Percentiles rank a stretch among this genome's conserved stretches.
Conservation (phyloP, 2,797 vertebrate species). For the Phrynocephalus forsythii region DNA sequence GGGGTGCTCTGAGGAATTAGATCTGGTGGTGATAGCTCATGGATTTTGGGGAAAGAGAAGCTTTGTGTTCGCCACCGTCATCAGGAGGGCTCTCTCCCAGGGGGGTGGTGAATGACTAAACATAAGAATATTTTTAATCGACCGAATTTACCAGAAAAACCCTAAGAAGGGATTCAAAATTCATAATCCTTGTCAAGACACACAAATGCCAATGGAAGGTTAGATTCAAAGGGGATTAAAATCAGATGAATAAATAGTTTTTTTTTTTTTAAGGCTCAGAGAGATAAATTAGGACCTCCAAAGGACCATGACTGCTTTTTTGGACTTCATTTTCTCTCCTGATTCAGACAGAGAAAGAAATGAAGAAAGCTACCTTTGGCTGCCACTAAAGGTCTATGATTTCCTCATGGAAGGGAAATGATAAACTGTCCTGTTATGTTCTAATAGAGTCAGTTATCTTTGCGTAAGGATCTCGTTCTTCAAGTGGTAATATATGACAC, state of each 20-base stretch:
- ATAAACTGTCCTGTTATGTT: background rate
- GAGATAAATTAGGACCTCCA: constrained; percentile 39
- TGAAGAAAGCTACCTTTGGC: background rate
- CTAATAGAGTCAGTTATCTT: constrained; percentile 13
- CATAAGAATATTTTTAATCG: background rate
- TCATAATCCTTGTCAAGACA: constrained; percentile 56
- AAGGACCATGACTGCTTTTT: constrained; percentile 5
- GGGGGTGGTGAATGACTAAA: no score
- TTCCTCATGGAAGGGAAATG: background rate
- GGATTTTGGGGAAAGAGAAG: background rate
- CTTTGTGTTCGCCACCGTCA: background rate
- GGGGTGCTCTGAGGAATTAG: background rate
- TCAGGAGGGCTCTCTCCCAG: background rate
- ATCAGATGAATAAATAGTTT: constrained; percentile 22
- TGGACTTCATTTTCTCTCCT: constrained; percentile 34
- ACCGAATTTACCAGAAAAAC: constrained; percentile 72
- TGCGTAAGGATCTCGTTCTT: background rate
- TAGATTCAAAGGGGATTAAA: constrained; percentile 35
- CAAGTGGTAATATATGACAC: background rate
- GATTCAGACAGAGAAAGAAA: constrained; percentile 38
- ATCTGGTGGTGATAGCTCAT: background rate
- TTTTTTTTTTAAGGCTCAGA: constrained; percentile 42
- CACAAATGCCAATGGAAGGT: constrained; percentile 29
- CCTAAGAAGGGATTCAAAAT: constrained; percentile 61
- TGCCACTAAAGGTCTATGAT: background rate